Evolutionary conservation across 2,113 vertebrate species (phyloP).

Genomic region (Lepus americanus): DNA sequence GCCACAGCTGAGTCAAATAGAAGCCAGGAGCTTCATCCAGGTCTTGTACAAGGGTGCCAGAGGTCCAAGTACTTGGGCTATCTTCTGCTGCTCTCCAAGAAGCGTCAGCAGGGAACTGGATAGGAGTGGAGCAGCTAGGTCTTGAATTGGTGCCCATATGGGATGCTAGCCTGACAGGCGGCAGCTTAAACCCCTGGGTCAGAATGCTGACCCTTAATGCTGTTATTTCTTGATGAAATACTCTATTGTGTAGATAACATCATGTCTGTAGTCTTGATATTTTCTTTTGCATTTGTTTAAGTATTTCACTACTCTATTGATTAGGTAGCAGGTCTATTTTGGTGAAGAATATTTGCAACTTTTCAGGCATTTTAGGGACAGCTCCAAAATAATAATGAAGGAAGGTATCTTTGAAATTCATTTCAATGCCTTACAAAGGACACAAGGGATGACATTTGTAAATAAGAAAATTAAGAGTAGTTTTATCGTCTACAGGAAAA

Average conservation of each 20-base stretch:
- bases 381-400: conserved; percentile 32
- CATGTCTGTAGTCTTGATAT: background rate
- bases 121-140: no score
- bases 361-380: conserved; percentile 42
- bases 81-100: no score
- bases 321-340: conserved; percentile 39
- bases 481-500: conserved; percentile 20
- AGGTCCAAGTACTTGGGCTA: no score
- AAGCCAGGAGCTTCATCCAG: no score
- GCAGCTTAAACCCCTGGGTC: no score
- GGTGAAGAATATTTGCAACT: conserved; percentile 14
- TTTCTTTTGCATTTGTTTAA: conserved; percentile 36
- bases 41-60: no score
- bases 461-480: conserved; percentile 65
- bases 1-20: no score
- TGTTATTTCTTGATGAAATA: background rate
- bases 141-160: no score
- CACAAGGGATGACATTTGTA: conserved; percentile 30
- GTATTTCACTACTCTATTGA: conserved; percentile 46
- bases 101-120: no score
- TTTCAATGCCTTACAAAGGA: conserved; percentile 38
- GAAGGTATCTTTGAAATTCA: conserved; percentile 53
- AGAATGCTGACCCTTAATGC: background rate
- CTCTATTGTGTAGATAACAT: background rate
- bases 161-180: no score